Base-by-base conservation (phyloP, 2,888 invertebrate species). In the Phaonia tiefii region DNA sequence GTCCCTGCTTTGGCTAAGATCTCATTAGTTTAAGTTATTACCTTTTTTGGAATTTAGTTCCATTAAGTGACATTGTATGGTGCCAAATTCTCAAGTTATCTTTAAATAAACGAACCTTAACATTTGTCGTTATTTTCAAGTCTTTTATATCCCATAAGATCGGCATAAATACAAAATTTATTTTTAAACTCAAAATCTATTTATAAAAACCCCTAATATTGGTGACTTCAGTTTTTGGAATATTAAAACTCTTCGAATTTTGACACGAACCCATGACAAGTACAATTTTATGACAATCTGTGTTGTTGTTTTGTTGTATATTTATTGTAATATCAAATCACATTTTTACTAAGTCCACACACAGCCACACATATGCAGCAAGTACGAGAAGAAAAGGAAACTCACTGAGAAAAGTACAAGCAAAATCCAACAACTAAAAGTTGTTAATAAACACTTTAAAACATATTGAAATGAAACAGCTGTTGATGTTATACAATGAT, bases 401-500 rank as follows among this genome's bases (percentile, higher is more conserved):
- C 15, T 7, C 46, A 15, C n/a, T 2, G n/a, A n/a, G n/a, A n/a
- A n/a, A n/a, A n/a, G n/a, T n/a, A n/a, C n/a, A 8, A 31, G 31
- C 31, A 5, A 31, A 31, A 31, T 5, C 8, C 4, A 31, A 31
- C 3, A 31, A 31, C 31, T n/a, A 22, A 54, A 22, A 49, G 13
- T 22, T 54, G 25, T 54, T 54, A 54, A 54, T 54, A 54, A 54
- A 54, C 54, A 54, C 54, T 54, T 54, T 13, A 39, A 11, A 75
- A 70, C 73, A 75, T 72, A 74, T 80, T 80, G 73, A 80, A 77
- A 80, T 74, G 65, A 66, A 74, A 66, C 80, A 80, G 80, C 80
- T 80, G 80, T 66, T 76, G 25, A 54, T 13, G 70, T 76, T 70
- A 22, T 58, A 73, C 69, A 73, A 73, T 69, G 76, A 80, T 70